A percentile compares a stretch with the other conserved stretches of the same genome.
Conservation (phyloP, 2,888 invertebrate genomes). For the Ligdia adustata region DNA sequence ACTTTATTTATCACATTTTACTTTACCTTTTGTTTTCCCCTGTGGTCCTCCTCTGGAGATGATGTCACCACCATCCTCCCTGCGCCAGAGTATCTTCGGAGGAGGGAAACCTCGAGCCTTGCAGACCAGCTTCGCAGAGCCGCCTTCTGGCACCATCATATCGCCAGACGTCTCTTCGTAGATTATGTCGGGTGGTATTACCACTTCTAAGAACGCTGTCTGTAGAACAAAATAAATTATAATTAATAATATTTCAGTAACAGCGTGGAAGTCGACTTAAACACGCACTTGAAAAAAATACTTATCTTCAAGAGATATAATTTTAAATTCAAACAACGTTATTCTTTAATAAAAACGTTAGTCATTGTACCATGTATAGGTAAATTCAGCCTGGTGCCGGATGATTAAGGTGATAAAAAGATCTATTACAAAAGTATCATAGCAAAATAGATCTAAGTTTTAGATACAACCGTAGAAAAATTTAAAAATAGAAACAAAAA, state of each 20-base stretch:
- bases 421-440: too few relatives aligned
- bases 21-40: conserved; percentile 90
- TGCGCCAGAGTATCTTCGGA: conserved; percentile 93
- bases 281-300: too few relatives aligned
- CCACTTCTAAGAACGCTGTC: conserved; percentile 95
- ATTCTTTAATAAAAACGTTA: too few relatives aligned
- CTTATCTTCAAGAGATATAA: too few relatives aligned
- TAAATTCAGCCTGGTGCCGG: too few relatives aligned
- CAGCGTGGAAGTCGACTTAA: too few relatives aligned
- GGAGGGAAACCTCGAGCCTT: conserved; percentile 93
- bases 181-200: conserved; percentile 95
- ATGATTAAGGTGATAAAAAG: too few relatives aligned
- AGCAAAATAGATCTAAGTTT: too few relatives aligned
- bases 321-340: too few relatives aligned
- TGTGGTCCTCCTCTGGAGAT: conserved; percentile 89
- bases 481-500: not conserved
- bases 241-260: not conserved
- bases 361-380: too few relatives aligned
- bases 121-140: conserved; percentile 93
- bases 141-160: conserved; percentile 97
- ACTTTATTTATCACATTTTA: too few relatives aligned
- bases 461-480: too few relatives aligned
- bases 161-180: conserved; percentile 96
- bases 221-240: conserved; percentile 51
- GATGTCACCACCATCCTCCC: conserved; percentile 93